Evolutionary conservation across 1,140 invertebrate species (phyloP).

Genomic region (Euborellia annulipes): DNA sequence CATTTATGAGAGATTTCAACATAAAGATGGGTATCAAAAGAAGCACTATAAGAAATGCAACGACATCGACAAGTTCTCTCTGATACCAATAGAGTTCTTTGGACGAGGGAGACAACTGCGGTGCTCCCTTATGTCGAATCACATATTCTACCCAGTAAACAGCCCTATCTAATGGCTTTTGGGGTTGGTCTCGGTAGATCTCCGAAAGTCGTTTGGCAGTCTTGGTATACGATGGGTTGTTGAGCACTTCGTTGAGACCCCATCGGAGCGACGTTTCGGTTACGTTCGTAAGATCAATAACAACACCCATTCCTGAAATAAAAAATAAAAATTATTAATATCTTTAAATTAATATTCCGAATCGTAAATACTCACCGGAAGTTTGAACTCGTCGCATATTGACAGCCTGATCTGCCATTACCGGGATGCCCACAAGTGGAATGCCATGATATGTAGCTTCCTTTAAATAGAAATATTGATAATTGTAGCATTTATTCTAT

Average conservation of each 20-base stretch:
- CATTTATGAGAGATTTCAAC: no score
- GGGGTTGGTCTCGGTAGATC: constrained; percentile 31
- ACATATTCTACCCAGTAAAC: constrained; percentile 41
- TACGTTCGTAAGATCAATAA: no score
- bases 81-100: no score
- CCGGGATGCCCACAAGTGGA: constrained; percentile 31
- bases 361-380: constrained; percentile 19
- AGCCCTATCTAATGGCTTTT: constrained; percentile 33
- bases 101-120: neutral
- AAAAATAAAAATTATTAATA: constrained; percentile 12
- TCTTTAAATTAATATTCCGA: constrained; percentile 8
- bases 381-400: constrained; percentile 23
- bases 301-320: no score
- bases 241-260: no score
- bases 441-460: constrained; percentile 27
- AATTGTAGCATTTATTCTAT: no score
- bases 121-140: constrained; percentile 30
- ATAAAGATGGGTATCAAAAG: no score
- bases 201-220: constrained; percentile 22
- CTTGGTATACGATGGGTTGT: constrained; percentile 6
- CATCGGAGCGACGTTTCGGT: no score
- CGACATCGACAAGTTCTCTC: no score
- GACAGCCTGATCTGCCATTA: constrained; percentile 29
- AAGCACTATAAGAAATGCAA: no score
- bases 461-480: no score